Conservation (phyloP, 1,140 invertebrate species). For the Heliconius eleuchia region DNA sequence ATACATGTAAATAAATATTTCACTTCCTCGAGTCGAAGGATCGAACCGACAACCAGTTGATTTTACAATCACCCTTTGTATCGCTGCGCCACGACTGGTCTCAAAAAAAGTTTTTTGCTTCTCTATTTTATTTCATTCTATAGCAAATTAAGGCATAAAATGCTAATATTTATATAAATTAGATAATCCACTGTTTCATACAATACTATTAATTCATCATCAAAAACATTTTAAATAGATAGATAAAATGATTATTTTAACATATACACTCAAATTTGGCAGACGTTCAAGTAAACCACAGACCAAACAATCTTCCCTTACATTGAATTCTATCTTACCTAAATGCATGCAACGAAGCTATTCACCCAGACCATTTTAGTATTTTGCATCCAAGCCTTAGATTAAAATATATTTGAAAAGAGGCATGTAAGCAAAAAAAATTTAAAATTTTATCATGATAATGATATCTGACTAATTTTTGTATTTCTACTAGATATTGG, state of each 20-base stretch:
- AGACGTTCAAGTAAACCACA: constrained; percentile 36
- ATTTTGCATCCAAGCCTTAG: constrained; percentile 26
- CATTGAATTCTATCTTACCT: constrained; percentile 28
- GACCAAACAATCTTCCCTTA: constrained; percentile 38
- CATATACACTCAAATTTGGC: constrained; percentile 34
- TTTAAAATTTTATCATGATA: background rate
- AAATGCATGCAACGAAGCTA: constrained; percentile 41
- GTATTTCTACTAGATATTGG: background rate
- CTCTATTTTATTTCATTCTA: too few species aligned
- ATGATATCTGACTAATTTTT: too few species aligned
- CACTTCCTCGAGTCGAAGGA: too few species aligned
- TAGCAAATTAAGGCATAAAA: too few species aligned
- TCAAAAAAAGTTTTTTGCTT: too few species aligned
- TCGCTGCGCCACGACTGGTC: too few species aligned
- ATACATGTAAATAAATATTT: too few species aligned
- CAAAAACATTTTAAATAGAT: background rate
- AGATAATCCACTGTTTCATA: too few species aligned
- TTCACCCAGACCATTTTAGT: constrained; percentile 39
- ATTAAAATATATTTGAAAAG: background rate
- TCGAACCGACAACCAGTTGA: too few species aligned
- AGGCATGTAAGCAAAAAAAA: background rate
- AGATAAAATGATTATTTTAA: constrained; percentile 18
- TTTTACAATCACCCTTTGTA: too few species aligned
- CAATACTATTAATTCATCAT: too few species aligned
- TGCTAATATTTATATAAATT: too few species aligned